Percentiles rank a stretch among this genome's conserved stretches.
These are phyloP conservation scores for Macrobrachium nipponense DNA, from an alignment of 1,140 invertebrate genomes.

Conservation along the genomic window DNA sequence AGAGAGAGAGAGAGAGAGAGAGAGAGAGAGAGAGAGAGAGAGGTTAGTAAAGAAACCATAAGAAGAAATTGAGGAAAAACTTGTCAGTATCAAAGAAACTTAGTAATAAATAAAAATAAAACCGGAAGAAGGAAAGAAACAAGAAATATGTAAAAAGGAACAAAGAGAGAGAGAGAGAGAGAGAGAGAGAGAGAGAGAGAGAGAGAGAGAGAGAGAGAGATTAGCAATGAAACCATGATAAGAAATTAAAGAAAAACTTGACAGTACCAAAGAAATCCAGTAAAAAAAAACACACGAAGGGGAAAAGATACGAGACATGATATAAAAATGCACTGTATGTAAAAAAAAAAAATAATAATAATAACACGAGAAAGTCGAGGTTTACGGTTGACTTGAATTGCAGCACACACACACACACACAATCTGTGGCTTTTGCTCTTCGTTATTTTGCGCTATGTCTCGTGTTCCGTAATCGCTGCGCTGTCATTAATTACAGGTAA, in stretches of 20 bases:
- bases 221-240: not conserved
- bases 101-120: too few relatives aligned
- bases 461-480: too few relatives aligned
- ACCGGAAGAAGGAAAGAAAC: too few relatives aligned
- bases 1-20: constrained; percentile 18
- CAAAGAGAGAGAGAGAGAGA: constrained; percentile 19
- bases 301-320: not conserved
- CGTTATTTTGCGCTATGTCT: too few relatives aligned
- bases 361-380: not conserved
- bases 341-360: not conserved
- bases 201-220: constrained; percentile 25
- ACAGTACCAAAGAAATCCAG: not conserved
- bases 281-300: too few relatives aligned
- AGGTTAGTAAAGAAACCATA: not conserved
- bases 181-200: constrained; percentile 18
- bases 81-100: not conserved
- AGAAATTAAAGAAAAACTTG: not conserved
- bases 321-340: not conserved
- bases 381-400: too few relatives aligned
- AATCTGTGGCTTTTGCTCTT: too few relatives aligned
- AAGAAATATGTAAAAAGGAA: not conserved
- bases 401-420: too few relatives aligned
- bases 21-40: constrained; percentile 27
- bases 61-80: not conserved
- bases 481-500: too few relatives aligned